Base-by-base conservation (phyloP, 1,140 invertebrate species). In the Antheraea mylitta region DNA sequence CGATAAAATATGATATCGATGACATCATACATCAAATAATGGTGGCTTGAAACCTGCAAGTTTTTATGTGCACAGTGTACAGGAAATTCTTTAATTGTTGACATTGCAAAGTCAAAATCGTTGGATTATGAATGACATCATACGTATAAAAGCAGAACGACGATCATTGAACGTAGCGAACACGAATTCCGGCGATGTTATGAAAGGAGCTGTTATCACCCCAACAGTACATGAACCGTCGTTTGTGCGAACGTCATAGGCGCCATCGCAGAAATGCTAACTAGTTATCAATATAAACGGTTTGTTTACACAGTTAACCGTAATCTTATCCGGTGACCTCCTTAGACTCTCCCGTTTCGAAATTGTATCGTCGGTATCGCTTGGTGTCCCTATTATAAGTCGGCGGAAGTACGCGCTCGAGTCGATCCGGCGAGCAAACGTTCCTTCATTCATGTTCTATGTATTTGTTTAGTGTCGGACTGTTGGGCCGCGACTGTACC, bases 311-410 rank as follows among this genome's bases (percentile, higher is more conserved):
- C 87, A 86, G 87, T 87, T 83, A 88, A 83, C 82, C 81, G 87
- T 90, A 89, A 90, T 91, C 87, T 90, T 91, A 91, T 91, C 89
- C 86, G 81, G 81, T 88, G 87, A 89, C 89, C 89, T 86, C 86
- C 86, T 91, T 91, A 85, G 76, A 86, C 80, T 91, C 83, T 90
- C 87, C 89, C 86, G 89, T 91, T 88, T 89, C 85, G 84, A 90
- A 89, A 89, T 90, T 81, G 82, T 89, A 90, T 77, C 81, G 81
- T 16, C 45, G 45, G 45, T 53, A 53, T 53, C 45, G 45, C 45
- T 53, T 13, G 18, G 60, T 36, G 65, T 76, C 76, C 81, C 80
- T 90, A 89, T 88, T 82, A 77, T 74, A 71, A 79, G 74, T 74
- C 79, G 80, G 67, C 87, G 88, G 86, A 90, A 89, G 85, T 82